Conservation (phyloP, 2,797 vertebrate genomes). For the Basileuterus tristriatus region DNA sequence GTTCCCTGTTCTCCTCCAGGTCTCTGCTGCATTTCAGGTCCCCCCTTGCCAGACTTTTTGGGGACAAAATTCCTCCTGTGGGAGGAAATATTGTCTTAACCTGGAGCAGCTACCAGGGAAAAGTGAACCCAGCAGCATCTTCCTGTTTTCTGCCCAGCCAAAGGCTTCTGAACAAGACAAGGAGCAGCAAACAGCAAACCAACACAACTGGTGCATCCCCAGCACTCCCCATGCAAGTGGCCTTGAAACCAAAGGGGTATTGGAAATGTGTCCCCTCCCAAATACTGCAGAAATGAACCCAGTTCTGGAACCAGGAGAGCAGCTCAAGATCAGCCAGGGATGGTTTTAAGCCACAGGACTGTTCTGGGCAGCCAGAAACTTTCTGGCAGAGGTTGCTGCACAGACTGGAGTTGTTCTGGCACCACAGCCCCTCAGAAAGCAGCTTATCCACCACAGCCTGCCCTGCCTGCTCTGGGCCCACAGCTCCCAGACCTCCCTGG, state of each 20-base stretch:
- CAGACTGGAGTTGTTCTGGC: not conserved
- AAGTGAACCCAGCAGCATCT: not conserved
- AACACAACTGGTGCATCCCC: not conserved
- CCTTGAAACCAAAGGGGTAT: not conserved
- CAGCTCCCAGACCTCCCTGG: not conserved
- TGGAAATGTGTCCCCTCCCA: not conserved
- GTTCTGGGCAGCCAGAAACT: not conserved
- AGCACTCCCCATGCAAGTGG: not conserved
- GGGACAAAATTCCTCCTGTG: not conserved
- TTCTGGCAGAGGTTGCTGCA: not conserved
- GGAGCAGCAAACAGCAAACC: not conserved
- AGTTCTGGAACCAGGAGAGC: not conserved
- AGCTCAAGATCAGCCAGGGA: not conserved
- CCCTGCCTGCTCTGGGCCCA: not conserved
- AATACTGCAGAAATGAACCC: not conserved
- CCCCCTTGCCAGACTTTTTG: accelerated
- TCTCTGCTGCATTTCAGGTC: not conserved
- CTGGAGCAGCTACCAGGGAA: not conserved
- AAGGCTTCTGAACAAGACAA: not conserved
- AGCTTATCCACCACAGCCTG: not conserved
- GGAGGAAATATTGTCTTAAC: not conserved
- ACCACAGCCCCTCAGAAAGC: not conserved
- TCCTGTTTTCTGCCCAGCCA: not conserved
- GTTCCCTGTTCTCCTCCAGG: not conserved
- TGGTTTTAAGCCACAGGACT: not conserved